These are phyloP conservation scores for Lagocephalus sceleratus DNA, from an alignment of 2,797 vertebrate genomes.

Conservation along the genomic window DNA sequence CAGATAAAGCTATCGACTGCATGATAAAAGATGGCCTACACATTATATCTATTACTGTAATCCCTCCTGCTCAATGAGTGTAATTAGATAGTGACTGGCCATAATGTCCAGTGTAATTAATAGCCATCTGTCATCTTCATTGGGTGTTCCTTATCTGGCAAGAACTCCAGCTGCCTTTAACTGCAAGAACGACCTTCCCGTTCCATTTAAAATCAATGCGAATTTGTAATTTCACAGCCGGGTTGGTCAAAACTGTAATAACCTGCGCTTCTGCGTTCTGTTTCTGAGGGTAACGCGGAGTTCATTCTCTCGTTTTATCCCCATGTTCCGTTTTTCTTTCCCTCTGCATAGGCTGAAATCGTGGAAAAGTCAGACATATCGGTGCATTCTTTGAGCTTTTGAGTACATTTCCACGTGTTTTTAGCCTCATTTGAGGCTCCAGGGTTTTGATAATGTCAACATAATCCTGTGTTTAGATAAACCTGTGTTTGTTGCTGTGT, in stretches of 20 bases:
- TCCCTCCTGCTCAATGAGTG: constrained; percentile 46
- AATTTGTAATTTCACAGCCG: constrained; percentile 49
- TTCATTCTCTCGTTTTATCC: constrained; percentile 23
- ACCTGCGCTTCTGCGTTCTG: constrained; percentile 18
- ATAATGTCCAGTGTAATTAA: constrained; percentile 60
- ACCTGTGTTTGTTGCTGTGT: too few relatives aligned
- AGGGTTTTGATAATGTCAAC: too few relatives aligned
- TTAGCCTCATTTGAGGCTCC: too few relatives aligned
- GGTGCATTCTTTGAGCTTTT: too few relatives aligned
- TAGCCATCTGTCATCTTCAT: constrained; percentile 62
- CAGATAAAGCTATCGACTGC: constrained; percentile 24
- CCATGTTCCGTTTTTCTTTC: not conserved
- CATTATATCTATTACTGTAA: constrained; percentile 41
- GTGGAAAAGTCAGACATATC: too few relatives aligned
- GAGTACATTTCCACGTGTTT: too few relatives aligned
- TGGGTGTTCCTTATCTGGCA: constrained; percentile 44
- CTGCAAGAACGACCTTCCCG: constrained; percentile 62
- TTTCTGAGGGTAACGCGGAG: constrained; percentile 45
- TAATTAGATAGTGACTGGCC: constrained; percentile 66
- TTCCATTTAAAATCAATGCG: constrained; percentile 58
- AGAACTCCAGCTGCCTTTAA: constrained; percentile 34
- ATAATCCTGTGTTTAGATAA: too few relatives aligned
- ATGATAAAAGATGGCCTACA: constrained; percentile 29
- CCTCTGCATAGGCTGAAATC: too few relatives aligned
- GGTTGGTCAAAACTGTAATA: constrained; percentile 33